Evolutionary conservation across 2,888 invertebrate genomes (phyloP).

Genomic region (Baccha elongata): DNA sequence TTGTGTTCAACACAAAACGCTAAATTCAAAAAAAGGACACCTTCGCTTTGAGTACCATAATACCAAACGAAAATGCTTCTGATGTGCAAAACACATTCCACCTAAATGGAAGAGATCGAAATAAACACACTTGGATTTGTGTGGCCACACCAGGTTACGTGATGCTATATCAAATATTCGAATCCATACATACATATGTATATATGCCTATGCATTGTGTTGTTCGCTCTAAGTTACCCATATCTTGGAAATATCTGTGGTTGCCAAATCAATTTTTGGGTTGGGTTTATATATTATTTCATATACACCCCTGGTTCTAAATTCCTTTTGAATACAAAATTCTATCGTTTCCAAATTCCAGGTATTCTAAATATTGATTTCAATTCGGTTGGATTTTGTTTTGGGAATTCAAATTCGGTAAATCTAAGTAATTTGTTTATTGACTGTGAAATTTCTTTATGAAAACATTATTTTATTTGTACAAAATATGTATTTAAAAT

Average conservation of each 20-base stretch:
- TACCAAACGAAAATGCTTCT: conserved; percentile 49
- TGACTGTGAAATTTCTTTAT: too few species aligned
- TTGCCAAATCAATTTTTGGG: too few species aligned
- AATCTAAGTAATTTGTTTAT: too few species aligned
- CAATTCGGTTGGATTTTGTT: too few species aligned
- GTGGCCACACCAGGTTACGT: conserved; percentile 55
- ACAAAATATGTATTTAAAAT: too few species aligned
- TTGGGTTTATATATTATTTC: not conserved
- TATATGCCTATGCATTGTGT: conserved; percentile 17
- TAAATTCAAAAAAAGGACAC: conserved; percentile 60
- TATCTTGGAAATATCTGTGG: not conserved
- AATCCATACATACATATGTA: not conserved
- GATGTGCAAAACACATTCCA: conserved; percentile 64
- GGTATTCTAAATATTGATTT: too few species aligned
- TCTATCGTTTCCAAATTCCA: too few species aligned
- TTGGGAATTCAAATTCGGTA: too few species aligned
- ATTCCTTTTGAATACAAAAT: too few species aligned
- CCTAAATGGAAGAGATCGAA: conserved; percentile 68
- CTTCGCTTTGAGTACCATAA: conserved; percentile 64
- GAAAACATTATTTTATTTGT: too few species aligned
- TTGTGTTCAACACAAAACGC: conserved; percentile 36
- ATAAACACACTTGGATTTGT: conserved; percentile 70
- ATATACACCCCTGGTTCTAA: too few species aligned
- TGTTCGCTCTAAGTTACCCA: conserved; percentile 3
- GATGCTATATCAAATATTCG: conserved; percentile 34